Percentiles rank a stretch among this genome's conserved stretches.
Conservation (phyloP, 2,797 vertebrate genomes). For the Pseudocheirus occidentalis region DNA sequence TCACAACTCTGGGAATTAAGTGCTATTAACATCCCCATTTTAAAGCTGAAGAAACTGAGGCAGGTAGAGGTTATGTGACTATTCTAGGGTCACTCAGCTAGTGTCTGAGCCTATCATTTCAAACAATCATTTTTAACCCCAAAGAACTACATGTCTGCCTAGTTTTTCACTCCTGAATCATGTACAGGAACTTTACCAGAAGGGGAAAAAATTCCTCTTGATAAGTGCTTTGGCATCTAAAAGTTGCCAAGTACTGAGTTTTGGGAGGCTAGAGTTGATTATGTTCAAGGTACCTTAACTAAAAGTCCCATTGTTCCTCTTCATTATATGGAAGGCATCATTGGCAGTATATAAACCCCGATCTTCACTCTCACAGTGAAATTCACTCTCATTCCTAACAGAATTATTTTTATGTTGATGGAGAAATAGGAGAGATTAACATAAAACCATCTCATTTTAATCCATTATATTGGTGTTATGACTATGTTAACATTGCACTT, state of each 20-base stretch:
- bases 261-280: neutral
- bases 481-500: constrained; percentile 49
- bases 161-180: neutral
- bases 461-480: constrained; percentile 65
- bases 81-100: neutral
- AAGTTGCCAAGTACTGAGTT: constrained; percentile 19
- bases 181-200: neutral
- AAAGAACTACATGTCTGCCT: neutral
- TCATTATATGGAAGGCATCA: neutral
- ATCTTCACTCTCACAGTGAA: constrained; percentile 35
- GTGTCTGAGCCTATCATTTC: neutral
- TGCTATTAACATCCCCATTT: neutral
- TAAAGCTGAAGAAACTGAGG: neutral
- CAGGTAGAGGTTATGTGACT: neutral
- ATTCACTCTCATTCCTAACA: constrained; percentile 27
- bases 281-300: neutral
- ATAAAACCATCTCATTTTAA: constrained; percentile 52
- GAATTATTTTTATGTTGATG: constrained; percentile 49
- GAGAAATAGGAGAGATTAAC: constrained; percentile 62
- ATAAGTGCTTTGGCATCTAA: neutral
- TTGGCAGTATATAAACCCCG: neutral
- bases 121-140: neutral
- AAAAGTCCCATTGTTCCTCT: neutral
- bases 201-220: neutral
- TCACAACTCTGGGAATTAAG: neutral